A percentile compares a stretch with the other conserved stretches of the same genome.
Evolutionary conservation across 2,888 invertebrate genomes (phyloP).

Genomic region (Oligia fasciuncula): DNA sequence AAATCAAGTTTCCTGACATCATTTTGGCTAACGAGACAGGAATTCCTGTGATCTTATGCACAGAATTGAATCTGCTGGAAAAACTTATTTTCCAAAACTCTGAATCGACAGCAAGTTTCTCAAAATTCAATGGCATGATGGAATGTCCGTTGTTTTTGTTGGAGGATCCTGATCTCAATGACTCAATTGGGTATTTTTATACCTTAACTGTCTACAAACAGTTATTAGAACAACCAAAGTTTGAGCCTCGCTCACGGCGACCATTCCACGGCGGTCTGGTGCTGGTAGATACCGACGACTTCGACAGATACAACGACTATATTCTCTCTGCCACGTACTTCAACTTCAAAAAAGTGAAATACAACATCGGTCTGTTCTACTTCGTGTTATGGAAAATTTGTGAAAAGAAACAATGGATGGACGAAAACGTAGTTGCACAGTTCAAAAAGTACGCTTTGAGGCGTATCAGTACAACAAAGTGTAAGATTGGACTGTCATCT

Average conservation of each 20-base stretch:
- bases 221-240: conserved; percentile 64
- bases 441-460: conserved; percentile 72
- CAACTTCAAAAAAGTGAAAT: conserved; percentile 70
- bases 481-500: conserved; percentile 72
- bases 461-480: conserved; percentile 69
- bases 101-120: conserved; percentile 17
- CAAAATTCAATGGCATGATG: conserved; percentile 70
- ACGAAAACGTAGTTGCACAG: conserved; percentile 71
- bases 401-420: conserved; percentile 77
- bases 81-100: conserved; percentile 62
- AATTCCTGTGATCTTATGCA: conserved; percentile 73
- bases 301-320: conserved; percentile 77
- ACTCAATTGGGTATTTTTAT: conserved; percentile 76
- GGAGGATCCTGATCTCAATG: conserved; percentile 69
- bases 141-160: conserved; percentile 73
- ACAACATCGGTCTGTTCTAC: conserved; percentile 74
- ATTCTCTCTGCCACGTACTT: conserved; percentile 76
- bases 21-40: conserved; percentile 74
- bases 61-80: conserved; percentile 68
- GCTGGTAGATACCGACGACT: conserved; percentile 68
- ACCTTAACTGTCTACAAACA: conserved; percentile 74
- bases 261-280: conserved; percentile 74
- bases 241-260: conserved; percentile 73
- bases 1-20: conserved; percentile 76
- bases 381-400: conserved; percentile 74